Evolutionary conservation across 1,140 invertebrate species (phyloP).

Genomic region (Papilio glaucus): DNA sequence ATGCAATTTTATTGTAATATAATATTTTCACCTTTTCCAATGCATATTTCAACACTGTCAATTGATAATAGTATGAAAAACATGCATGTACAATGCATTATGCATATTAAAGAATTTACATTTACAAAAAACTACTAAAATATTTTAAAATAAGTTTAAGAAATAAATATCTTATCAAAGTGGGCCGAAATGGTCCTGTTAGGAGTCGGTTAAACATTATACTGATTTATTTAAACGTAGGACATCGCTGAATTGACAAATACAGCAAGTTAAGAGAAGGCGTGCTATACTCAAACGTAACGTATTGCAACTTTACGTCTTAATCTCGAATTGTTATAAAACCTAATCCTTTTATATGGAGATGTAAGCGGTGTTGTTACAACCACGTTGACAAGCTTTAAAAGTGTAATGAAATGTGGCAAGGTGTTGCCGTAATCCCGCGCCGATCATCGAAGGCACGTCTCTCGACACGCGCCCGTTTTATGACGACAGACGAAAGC

Average conservation of each 20-base stretch:
- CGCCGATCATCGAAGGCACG: conserved; percentile 58
- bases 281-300: neutral
- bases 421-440: conserved; percentile 70
- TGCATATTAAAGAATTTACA: too few species aligned
- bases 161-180: too few species aligned
- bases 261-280: neutral
- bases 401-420: conserved; percentile 60
- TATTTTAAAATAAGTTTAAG: too few species aligned
- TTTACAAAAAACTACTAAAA: too few species aligned
- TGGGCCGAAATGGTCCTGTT: too few species aligned
- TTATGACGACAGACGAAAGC: conserved; percentile 55
- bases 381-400: conserved; percentile 72
- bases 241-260: neutral
- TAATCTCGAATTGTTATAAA: conserved; percentile 37
- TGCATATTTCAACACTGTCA: too few species aligned
- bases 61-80: too few species aligned
- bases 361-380: conserved; percentile 58
- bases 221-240: too few species aligned
- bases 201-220: too few species aligned
- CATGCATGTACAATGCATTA: too few species aligned
- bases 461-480: conserved; percentile 53
- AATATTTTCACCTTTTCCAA: too few species aligned
- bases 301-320: conserved; percentile 1
- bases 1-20: too few species aligned
- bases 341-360: conserved; percentile 65